phyloP scores from a whole-genome alignment of 2,113 vertebrate species.

The Conger conger region DNA sequence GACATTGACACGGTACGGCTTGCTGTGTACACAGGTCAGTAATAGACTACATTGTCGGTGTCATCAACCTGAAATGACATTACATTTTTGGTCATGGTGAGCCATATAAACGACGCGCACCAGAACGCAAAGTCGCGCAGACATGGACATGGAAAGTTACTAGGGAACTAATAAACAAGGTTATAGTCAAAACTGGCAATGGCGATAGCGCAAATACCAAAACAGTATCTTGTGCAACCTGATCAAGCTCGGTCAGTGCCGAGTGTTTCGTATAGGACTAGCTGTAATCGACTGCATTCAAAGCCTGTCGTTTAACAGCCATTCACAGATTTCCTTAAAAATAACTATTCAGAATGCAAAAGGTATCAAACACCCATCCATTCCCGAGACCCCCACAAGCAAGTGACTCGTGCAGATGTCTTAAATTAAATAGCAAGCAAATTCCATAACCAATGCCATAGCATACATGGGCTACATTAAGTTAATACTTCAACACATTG shows the following conservation, averaged over 20 bases:
- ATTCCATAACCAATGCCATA: neutral
- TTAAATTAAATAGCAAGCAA: neutral
- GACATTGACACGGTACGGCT: neutral
- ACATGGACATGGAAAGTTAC: conserved; percentile 20
- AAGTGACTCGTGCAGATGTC: conserved; percentile 14
- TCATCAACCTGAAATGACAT: neutral
- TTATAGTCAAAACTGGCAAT: conserved; percentile 22
- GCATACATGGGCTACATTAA: neutral
- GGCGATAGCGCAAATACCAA: neutral
- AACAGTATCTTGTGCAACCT: conserved; percentile 42
- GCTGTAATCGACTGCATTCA: neutral
- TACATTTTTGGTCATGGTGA: neutral
- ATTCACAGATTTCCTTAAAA: neutral
- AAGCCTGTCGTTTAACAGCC: neutral
- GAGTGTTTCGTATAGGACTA: neutral
- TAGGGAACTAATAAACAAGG: conserved; percentile 13
- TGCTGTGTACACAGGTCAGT: neutral
- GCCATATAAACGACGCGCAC: neutral
- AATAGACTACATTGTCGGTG: neutral
- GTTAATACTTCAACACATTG: neutral
- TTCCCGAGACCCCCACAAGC: neutral
- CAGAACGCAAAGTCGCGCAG: neutral
- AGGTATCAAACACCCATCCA: neutral
- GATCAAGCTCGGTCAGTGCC: conserved; percentile 7
- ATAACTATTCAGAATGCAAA: neutral